These are phyloP conservation scores for Spizella passerina DNA, from an alignment of 2,797 vertebrate genomes.

Conservation along the genomic window DNA sequence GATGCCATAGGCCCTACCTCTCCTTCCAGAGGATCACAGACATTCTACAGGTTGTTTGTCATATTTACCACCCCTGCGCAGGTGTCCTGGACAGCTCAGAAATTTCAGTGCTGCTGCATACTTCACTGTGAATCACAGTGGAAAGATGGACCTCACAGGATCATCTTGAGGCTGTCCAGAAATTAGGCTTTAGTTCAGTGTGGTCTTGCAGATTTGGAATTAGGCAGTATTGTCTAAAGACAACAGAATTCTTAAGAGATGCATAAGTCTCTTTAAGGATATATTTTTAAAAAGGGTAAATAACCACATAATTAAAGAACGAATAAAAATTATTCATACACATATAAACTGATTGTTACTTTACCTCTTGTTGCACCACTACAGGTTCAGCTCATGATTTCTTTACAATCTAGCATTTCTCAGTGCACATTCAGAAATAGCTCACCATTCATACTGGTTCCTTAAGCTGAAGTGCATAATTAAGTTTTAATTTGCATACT, in stretches of 20 bases:
- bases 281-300: background rate
- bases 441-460: background rate
- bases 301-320: background rate
- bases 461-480: background rate
- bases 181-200: background rate
- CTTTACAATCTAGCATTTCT: background rate
- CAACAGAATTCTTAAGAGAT: background rate
- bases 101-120: background rate
- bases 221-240: background rate
- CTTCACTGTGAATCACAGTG: background rate
- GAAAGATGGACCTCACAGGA: background rate
- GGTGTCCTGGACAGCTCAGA: background rate
- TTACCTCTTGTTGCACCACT: background rate
- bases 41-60: background rate
- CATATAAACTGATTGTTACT: background rate
- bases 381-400: background rate
- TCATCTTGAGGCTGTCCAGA: background rate
- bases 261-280: background rate
- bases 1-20: background rate
- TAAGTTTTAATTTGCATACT: background rate
- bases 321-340: background rate
- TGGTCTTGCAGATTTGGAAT: background rate
- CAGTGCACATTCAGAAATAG: background rate
- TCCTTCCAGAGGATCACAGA: background rate
- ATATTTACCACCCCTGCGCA: background rate